Evolutionary conservation across 2,797 vertebrate species (phyloP).

Genomic region (Cynodonichthys magdalenae): DNA sequence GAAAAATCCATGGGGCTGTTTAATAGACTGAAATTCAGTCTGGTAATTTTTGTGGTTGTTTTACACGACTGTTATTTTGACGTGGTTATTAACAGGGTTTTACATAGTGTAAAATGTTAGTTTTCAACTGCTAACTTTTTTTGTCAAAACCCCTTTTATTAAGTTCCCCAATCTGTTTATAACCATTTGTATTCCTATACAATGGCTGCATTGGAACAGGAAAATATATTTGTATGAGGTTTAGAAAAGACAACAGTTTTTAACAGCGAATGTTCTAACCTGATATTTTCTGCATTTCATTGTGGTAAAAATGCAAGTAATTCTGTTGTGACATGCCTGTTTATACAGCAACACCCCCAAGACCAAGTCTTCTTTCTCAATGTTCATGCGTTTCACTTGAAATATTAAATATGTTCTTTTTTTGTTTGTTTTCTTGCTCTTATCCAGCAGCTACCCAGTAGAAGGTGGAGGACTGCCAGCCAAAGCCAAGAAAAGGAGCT

Average conservation of each 20-base stretch:
- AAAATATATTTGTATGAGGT: background rate
- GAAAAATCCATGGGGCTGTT: background rate
- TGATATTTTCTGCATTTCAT: background rate
- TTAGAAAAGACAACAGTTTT: background rate
- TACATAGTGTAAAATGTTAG: no score
- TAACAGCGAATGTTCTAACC: background rate
- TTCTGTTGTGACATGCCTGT: background rate
- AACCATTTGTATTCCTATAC: background rate
- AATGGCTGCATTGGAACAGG: fast-evolving
- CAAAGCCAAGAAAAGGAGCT: slow-evolving; percentile 75
- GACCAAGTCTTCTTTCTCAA: no score
- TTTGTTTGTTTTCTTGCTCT: background rate
- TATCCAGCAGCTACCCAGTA: slow-evolving; percentile 63
- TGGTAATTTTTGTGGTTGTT: no score
- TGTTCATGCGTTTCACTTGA: background rate
- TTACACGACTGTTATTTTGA: no score
- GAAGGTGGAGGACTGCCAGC: slow-evolving; percentile 64
- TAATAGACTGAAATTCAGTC: no score
- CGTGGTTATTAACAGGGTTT: no score
- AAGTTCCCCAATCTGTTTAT: no score
- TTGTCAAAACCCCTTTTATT: no score
- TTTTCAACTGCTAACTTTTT: no score
- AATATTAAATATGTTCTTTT: slow-evolving; percentile 1
- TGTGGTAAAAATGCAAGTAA: background rate
- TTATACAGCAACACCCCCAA: background rate